phyloP scores from a whole-genome alignment of 2,888 invertebrate genomes.

The Polia nebulosa region DNA sequence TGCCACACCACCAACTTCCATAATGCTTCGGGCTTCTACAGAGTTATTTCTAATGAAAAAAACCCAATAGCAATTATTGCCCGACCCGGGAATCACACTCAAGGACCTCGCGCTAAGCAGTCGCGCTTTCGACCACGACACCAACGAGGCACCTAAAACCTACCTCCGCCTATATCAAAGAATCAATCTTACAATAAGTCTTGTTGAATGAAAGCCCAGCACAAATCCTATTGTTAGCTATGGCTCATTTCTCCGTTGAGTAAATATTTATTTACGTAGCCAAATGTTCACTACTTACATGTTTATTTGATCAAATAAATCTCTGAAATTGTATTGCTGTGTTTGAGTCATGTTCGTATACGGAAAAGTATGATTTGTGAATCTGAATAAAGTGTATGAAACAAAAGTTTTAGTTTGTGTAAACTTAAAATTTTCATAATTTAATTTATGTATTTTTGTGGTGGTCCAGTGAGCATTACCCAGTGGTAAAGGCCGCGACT shows the following conservation, averaged over 20 bases:
- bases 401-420: background rate
- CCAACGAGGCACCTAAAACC: too few species aligned
- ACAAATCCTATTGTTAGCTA: slow-evolving; percentile 43
- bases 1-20: too few species aligned
- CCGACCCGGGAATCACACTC: too few species aligned
- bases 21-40: too few species aligned
- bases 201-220: slow-evolving; percentile 28
- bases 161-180: background rate
- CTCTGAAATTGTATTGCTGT: slow-evolving; percentile 29
- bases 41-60: too few species aligned
- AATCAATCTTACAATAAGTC: slow-evolving; percentile 15
- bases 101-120: too few species aligned
- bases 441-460: too few species aligned
- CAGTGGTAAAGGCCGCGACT: too few species aligned
- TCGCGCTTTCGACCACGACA: too few species aligned
- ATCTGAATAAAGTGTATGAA: background rate
- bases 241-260: slow-evolving; percentile 36
- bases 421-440: too few species aligned
- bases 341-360: slow-evolving; percentile 28
- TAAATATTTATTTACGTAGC: slow-evolving; percentile 46
- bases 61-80: too few species aligned
- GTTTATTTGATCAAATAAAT: slow-evolving; percentile 46
- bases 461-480: too few species aligned
- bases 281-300: slow-evolving; percentile 31
- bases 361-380: background rate